These are phyloP conservation scores for Malurus elegans DNA, from an alignment of 2,113 vertebrate genomes.

Conservation along the genomic window DNA sequence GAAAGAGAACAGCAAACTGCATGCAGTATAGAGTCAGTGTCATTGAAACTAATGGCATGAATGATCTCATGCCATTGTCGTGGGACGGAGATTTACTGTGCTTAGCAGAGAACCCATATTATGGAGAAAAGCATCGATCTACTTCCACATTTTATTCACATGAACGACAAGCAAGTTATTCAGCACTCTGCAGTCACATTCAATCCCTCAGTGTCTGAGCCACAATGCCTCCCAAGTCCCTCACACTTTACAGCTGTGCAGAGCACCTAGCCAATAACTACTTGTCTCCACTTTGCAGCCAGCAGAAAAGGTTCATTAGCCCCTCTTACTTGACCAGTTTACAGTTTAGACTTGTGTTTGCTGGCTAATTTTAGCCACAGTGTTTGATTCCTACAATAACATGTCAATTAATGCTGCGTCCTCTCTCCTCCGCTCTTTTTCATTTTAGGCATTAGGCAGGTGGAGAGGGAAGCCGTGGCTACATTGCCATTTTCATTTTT, in stretches of 20 bases:
- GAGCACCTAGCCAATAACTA: conserved; percentile 64
- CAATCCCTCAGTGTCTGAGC: conserved; percentile 46
- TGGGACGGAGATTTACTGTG: conserved; percentile 68
- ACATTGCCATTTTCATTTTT: background rate
- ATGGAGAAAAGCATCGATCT: conserved; percentile 70
- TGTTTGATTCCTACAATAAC: background rate
- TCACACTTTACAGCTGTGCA: conserved; percentile 61
- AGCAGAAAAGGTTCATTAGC: conserved; percentile 47
- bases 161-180: conserved; percentile 68
- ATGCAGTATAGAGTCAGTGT: conserved; percentile 69
- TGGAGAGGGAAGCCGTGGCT: background rate
- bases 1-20: conserved; percentile 69
- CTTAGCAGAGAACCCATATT: conserved; percentile 68
- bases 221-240: conserved; percentile 60
- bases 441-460: background rate
- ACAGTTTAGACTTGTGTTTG: background rate
- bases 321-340: conserved; percentile 47
- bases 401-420: background rate
- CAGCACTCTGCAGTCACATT: conserved; percentile 50
- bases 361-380: background rate
- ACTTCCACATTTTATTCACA: conserved; percentile 72
- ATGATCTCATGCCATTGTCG: conserved; percentile 67
- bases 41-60: conserved; percentile 73
- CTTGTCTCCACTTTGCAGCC: conserved; percentile 30
- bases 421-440: background rate